Percentiles rank a stretch among this genome's conserved stretches.
Evolutionary conservation across 2,797 vertebrate species (phyloP).

Genomic region (Diglossa cyanea): DNA sequence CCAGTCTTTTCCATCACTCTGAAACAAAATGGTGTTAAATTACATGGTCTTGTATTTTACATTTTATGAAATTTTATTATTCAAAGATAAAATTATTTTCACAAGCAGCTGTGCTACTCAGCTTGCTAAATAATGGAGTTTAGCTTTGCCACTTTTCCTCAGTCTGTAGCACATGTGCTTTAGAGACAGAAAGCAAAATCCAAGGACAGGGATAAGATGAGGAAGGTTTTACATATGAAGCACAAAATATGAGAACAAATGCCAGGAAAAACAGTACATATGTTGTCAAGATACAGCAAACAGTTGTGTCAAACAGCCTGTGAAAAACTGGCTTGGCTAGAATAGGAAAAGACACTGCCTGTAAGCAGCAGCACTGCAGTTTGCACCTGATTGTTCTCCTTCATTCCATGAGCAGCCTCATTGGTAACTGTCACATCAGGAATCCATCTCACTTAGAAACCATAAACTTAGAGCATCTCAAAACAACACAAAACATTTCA

Average conservation of each 20-base stretch:
- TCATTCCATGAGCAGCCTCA: not conserved
- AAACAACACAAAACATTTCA: not conserved
- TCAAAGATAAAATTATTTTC: not conserved
- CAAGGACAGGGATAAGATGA: not conserved
- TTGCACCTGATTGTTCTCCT: not conserved
- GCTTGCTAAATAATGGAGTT: not conserved
- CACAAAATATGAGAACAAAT: not conserved
- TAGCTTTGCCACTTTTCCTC: not conserved
- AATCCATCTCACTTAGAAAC: not conserved
- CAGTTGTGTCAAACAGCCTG: not conserved
- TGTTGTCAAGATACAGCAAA: not conserved
- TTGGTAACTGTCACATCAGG: not conserved
- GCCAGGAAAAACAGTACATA: not conserved
- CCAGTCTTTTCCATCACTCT: not conserved
- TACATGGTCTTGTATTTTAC: not conserved
- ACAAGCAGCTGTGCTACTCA: not conserved
- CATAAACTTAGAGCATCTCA: not conserved
- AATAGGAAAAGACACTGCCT: not conserved
- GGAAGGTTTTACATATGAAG: not conserved
- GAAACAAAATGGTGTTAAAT: not conserved
- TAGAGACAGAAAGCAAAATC: not conserved
- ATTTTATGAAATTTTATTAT: not conserved
- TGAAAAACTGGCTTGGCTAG: not conserved
- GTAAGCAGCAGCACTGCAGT: accelerated
- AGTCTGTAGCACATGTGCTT: not conserved